phyloP scores from a whole-genome alignment of 2,113 vertebrate genomes.

The Paradisaea rubra region DNA sequence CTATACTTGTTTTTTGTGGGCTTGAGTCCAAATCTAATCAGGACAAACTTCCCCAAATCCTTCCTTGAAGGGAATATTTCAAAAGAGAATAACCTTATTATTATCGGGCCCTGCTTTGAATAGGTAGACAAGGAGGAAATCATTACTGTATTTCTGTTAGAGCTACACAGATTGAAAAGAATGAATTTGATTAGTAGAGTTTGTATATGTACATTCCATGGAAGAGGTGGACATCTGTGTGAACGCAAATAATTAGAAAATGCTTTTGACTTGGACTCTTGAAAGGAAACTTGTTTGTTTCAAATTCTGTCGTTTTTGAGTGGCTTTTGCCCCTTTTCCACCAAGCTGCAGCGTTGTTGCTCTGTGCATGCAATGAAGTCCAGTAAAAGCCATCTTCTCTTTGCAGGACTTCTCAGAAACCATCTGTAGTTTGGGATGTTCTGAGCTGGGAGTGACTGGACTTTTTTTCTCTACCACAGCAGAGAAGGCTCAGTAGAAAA shows the following conservation, averaged over 20 bases:
- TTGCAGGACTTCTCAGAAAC: not conserved
- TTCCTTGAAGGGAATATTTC: not conserved
- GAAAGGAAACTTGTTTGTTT: not conserved
- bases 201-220: not conserved
- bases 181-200: not conserved
- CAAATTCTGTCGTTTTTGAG: not conserved
- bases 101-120: not conserved
- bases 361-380: not conserved
- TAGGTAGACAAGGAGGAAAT: not conserved
- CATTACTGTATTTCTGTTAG: not conserved
- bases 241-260: not conserved
- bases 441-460: not conserved
- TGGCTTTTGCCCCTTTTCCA: not conserved
- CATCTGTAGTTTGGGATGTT: not conserved
- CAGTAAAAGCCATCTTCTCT: not conserved
- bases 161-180: not conserved
- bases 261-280: not conserved
- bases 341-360: not conserved
- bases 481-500: not conserved
- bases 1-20: not conserved
- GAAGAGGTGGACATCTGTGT: not conserved
- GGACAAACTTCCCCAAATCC: not conserved
- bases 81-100: not conserved
- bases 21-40: not conserved
- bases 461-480: not conserved